Percentiles rank a stretch among this genome's conserved stretches.
phyloP scores from a whole-genome alignment of 2,888 invertebrate genomes.

The Phasia obesa region DNA sequence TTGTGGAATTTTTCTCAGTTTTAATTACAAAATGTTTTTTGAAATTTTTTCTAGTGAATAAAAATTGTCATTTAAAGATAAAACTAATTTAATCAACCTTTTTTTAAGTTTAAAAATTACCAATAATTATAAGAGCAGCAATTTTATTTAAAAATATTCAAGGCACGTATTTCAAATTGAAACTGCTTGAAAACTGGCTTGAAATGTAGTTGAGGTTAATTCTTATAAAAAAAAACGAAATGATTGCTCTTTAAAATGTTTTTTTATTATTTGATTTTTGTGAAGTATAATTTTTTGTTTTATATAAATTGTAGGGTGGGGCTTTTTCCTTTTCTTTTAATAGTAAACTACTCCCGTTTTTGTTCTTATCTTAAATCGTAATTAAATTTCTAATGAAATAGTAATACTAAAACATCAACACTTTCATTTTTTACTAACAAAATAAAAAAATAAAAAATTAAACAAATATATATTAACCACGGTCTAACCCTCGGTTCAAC shows the following conservation, averaged over 20 bases:
- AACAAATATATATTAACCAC: background rate
- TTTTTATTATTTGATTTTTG: background rate
- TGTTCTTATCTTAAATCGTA: too few species aligned
- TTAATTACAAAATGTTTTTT: background rate
- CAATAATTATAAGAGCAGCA: background rate
- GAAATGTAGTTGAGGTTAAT: too few species aligned
- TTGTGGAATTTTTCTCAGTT: background rate
- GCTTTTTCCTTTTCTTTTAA: too few species aligned
- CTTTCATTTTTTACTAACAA: background rate
- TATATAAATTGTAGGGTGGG: too few species aligned
- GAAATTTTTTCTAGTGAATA: background rate
- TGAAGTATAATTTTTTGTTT: too few species aligned
- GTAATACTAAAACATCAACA: too few species aligned
- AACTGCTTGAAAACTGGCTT: background rate
- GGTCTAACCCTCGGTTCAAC: background rate
- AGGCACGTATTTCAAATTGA: background rate
- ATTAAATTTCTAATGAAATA: too few species aligned
- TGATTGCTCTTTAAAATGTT: background rate
- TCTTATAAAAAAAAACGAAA: background rate
- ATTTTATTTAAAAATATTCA: conserved; percentile 17
- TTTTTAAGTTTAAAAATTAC: background rate
- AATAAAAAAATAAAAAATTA: background rate
- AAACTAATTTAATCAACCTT: conserved; percentile 10
- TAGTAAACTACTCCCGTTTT: too few species aligned
- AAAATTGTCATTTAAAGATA: background rate